These are phyloP conservation scores for Bombyx huttoni DNA, from an alignment of 2,888 invertebrate species.

Conservation along the genomic window DNA sequence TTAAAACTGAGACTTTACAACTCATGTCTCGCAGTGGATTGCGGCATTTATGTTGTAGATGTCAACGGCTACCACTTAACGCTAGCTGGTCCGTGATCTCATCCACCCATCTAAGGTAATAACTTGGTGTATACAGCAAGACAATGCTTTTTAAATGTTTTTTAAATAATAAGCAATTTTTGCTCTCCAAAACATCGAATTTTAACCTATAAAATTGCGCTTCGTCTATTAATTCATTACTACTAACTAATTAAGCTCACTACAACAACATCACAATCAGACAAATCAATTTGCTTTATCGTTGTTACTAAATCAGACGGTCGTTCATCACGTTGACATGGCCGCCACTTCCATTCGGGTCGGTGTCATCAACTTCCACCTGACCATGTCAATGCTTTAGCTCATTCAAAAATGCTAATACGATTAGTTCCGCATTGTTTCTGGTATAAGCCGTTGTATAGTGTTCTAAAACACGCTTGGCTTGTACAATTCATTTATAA, in stretches of 20 bases:
- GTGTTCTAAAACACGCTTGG: conserved; percentile 30
- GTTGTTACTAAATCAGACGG: conserved; percentile 19
- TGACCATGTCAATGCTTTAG: conserved; percentile 35
- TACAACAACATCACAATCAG: not conserved
- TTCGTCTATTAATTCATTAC: not conserved
- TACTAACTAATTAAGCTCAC: not conserved
- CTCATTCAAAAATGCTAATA: conserved; percentile 58
- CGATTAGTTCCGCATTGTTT: conserved; percentile 48
- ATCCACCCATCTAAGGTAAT: no score
- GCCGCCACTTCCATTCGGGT: conserved; percentile 11
- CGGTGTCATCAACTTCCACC: conserved; percentile 48
- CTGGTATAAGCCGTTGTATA: conserved; percentile 37
- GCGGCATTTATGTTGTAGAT: no score
- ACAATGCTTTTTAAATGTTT: no score
- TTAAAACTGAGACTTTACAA: no score
- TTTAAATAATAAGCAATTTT: not conserved
- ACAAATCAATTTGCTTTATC: conserved; percentile 11
- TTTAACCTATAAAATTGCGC: no score
- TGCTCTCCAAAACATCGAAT: not conserved
- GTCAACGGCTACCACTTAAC: no score
- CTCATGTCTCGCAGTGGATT: no score
- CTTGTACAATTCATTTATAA: conserved; percentile 13
- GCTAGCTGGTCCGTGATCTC: no score
- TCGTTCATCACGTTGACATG: conserved; percentile 14
- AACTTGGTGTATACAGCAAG: no score